Base-by-base conservation (phyloP, 2,888 invertebrate species). In the Hydriomena furcata region DNA sequence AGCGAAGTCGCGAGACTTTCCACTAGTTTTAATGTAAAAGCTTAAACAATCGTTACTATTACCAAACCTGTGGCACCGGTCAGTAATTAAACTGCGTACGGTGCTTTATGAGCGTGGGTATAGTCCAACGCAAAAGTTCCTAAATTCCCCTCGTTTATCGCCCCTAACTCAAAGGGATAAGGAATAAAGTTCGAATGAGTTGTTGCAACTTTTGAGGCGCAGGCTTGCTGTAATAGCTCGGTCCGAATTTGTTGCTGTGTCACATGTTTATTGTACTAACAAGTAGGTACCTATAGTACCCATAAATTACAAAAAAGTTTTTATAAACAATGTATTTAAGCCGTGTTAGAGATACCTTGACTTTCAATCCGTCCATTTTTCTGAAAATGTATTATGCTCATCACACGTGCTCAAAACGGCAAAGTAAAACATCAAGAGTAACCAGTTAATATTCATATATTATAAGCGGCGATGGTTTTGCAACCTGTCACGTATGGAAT, bases 61-160 rank as follows among this genome's bases (percentile, higher is more conserved):
- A 1, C 1, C 7, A n/a, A 31, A 5, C 1, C 45, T 41, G 40
- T 40, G 13, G 7, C 36, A 36, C 36, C 13, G 45, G 20, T 31
- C 45, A 45, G 45, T 45, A 45, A 51, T 51, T 51, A 51, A 40
- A 35, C 35, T 40, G 34, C 34, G 48, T 42, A 37, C 42, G 31
- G 25, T 28, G 24, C 51, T 35, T 51, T 45, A 51, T 51, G 51
- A 51, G 51, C 31, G 36, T 30, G 40, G 24, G 21, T 31, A 41
- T 11, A 41, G 25, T 30, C 31, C 25, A 7, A 10, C 40, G 41
- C 51, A 45, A 36, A 51, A 51, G 41, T 45, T 51, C 30, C 36
- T 36, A 21, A 51, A 36, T 41, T 27, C 20, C 21, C 11, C 11
- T 36, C 23, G 21, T 36, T 41, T 41, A 31, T 41, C 17, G 27